Evolutionary conservation across 1,140 invertebrate genomes (phyloP).

Genomic region (Lanistes nyassanus): DNA sequence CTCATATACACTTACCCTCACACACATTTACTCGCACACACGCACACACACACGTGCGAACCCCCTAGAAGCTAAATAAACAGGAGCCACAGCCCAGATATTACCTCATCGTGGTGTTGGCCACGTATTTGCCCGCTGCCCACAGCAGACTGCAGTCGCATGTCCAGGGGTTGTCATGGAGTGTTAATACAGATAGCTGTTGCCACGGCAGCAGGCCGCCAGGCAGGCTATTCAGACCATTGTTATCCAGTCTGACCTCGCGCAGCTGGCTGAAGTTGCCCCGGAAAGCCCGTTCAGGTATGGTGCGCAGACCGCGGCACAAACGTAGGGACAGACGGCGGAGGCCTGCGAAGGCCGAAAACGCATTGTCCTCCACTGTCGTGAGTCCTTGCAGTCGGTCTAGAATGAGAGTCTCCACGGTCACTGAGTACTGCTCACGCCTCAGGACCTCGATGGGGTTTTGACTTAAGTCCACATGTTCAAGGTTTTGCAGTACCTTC

Average conservation of each 20-base stretch:
- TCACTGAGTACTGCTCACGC: background rate
- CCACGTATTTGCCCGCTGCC: background rate
- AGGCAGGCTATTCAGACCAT: constrained; percentile 1
- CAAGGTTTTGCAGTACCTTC: background rate
- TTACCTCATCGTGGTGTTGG: constrained; percentile 20
- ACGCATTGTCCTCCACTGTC: constrained; percentile 3
- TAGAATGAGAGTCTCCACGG: constrained; percentile 7
- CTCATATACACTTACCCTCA: constrained; percentile 11
- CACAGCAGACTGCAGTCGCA: constrained; percentile 29
- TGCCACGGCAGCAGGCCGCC: constrained; percentile 22
- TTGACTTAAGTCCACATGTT: constrained; percentile 16
- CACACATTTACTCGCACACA: constrained; percentile 14
- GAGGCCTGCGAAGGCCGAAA: constrained; percentile 4
- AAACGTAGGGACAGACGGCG: constrained; percentile 10
- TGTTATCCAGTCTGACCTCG: constrained; percentile 21
- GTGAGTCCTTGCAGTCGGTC: constrained; percentile 10
- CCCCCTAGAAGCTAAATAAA: background rate
- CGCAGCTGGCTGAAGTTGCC: background rate
- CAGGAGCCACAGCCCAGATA: background rate
- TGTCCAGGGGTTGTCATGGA: constrained; percentile 27
- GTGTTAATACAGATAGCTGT: background rate
- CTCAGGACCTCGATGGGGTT: constrained; percentile 5
- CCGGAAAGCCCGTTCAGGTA: constrained; percentile 12
- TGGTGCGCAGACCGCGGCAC: background rate
- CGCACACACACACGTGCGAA: constrained; percentile 4